Evolutionary conservation across 2,113 vertebrate species (phyloP).

Genomic region (Poeciliopsis occidentalis): DNA sequence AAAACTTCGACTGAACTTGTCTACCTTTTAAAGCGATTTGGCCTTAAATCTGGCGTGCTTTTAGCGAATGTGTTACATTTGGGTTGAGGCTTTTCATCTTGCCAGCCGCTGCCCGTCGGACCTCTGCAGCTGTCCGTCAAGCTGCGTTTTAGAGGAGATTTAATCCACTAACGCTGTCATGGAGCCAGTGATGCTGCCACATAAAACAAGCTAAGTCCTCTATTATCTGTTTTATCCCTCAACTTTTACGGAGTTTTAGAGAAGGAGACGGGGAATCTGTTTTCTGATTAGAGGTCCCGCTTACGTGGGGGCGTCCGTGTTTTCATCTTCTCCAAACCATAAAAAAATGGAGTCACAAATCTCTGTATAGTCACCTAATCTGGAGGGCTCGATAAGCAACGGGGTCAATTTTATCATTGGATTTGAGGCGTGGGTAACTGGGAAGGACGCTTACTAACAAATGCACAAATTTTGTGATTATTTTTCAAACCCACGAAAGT

Average conservation of each 20-base stretch:
- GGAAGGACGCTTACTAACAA: no score
- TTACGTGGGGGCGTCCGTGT: not conserved
- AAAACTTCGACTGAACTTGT: not conserved
- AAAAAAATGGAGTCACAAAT: not conserved
- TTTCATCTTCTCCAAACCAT: not conserved
- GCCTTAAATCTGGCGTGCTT: constrained; percentile 19
- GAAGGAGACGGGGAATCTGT: not conserved
- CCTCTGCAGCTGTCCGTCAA: constrained; percentile 48
- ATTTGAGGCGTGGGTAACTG: no score
- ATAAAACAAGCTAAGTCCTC: constrained; percentile 43
- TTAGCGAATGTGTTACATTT: constrained; percentile 54
- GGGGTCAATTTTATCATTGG: no score
- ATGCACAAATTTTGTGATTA: no score
- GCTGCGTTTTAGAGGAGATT: constrained; percentile 50
- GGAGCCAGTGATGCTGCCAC: constrained; percentile 33
- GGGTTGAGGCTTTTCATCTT: constrained; percentile 41
- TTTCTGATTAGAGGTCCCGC: not conserved
- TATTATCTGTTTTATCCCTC: constrained; percentile 48
- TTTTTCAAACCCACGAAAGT: no score
- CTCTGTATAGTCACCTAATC: no score
- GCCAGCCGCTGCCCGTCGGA: constrained; percentile 37
- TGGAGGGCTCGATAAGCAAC: no score
- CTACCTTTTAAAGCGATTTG: not conserved
- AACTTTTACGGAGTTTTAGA: constrained; percentile 30
- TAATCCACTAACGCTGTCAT: constrained; percentile 55